phyloP scores from a whole-genome alignment of 2,888 invertebrate genomes.

The Smittia aterrima region DNA sequence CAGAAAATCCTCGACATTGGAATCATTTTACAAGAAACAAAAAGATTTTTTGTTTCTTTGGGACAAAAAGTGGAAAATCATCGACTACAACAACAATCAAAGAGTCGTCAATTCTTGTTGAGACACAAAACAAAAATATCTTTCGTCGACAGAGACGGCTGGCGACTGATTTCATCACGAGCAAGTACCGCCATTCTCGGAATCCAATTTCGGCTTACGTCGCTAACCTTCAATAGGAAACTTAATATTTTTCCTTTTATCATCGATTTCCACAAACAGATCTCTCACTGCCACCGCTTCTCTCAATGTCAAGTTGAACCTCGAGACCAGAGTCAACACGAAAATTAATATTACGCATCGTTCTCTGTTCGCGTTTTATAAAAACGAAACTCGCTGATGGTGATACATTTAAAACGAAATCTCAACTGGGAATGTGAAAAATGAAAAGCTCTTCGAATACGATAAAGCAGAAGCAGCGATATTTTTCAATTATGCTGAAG shows the following conservation, averaged over 20 bases:
- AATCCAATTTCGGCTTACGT: background rate
- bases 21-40: background rate
- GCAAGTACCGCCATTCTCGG: background rate
- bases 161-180: background rate
- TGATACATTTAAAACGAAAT: background rate
- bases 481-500: slow-evolving; percentile 26
- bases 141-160: background rate
- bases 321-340: background rate
- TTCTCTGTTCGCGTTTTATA: background rate
- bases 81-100: background rate
- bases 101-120: slow-evolving; percentile 1
- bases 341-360: slow-evolving; percentile 18
- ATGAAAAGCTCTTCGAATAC: slow-evolving; percentile 7
- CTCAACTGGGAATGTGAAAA: background rate
- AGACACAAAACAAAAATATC: background rate
- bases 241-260: slow-evolving; percentile 4
- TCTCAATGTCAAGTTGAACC: slow-evolving; percentile 29
- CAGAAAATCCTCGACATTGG: background rate
- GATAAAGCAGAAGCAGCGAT: background rate
- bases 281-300: background rate
- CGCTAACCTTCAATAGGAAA: background rate
- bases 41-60: background rate
- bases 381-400: too few species aligned
- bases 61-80: background rate
- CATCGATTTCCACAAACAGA: background rate